Evolutionary conservation across 2,888 invertebrate genomes (phyloP).

Genomic region (Pristionchus arcanus): DNA sequence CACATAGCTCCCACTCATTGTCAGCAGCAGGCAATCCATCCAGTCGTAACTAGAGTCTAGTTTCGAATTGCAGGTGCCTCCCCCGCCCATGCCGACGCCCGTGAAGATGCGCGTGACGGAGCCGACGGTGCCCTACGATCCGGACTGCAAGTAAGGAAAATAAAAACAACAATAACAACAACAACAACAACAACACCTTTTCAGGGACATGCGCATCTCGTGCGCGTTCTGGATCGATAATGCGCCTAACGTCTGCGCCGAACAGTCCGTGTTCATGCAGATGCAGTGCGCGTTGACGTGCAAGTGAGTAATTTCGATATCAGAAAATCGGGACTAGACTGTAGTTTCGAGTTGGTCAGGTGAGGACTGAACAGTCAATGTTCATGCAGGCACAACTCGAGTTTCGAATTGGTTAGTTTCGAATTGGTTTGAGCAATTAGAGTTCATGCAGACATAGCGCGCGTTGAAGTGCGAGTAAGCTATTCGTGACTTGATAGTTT

Average conservation of each 20-base stretch:
- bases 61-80: slow-evolving; percentile 20
- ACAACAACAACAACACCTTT: neutral
- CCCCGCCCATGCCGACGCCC: slow-evolving; percentile 20
- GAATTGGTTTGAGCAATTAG: too few relatives aligned
- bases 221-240: slow-evolving; percentile 76
- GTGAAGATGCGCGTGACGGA: slow-evolving; percentile 42
- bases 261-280: slow-evolving; percentile 71
- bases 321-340: too few relatives aligned
- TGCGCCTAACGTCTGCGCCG: slow-evolving; percentile 70
- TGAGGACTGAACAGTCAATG: too few relatives aligned
- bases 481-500: neutral
- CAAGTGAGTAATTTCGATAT: slow-evolving; percentile 24
- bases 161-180: neutral
- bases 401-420: neutral
- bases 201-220: slow-evolving; percentile 61
- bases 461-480: too few relatives aligned
- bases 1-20: too few relatives aligned
- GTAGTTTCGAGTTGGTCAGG: neutral
- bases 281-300: slow-evolving; percentile 76
- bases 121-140: slow-evolving; percentile 8
- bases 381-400: too few relatives aligned
- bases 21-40: too few relatives aligned
- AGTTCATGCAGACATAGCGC: neutral
- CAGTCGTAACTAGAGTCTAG: neutral
- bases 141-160: slow-evolving; percentile 46